Conservation (phyloP, 2,888 invertebrate genomes). For the Isoperla grammatica region DNA sequence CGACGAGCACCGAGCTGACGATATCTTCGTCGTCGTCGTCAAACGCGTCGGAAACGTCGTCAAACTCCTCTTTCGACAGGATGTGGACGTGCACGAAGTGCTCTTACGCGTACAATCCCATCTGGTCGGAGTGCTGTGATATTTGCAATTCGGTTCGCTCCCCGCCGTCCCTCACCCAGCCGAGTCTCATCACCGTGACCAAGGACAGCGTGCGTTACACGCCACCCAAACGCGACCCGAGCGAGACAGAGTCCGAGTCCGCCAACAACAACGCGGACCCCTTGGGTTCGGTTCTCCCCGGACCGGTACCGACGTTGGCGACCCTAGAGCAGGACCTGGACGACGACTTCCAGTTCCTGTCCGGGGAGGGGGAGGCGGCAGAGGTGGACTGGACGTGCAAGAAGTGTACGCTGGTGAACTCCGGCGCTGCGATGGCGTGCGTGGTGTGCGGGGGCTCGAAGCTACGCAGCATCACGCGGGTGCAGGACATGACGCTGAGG, state of each 20-base stretch:
- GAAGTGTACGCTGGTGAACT: slow-evolving; percentile 83
- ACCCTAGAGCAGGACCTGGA: slow-evolving; percentile 64
- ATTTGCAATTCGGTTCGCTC: slow-evolving; percentile 67
- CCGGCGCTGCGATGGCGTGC: slow-evolving; percentile 63
- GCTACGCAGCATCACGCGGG: slow-evolving; percentile 58
- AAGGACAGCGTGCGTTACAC: slow-evolving; percentile 42
- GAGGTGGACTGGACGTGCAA: slow-evolving; percentile 70
- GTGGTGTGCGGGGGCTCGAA: slow-evolving; percentile 84
- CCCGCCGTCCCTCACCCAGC: slow-evolving; percentile 57
- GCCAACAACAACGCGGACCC: slow-evolving; percentile 25
- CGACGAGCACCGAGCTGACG: background rate
- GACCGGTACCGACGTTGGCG: slow-evolving; percentile 53
- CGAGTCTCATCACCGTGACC: slow-evolving; percentile 65
- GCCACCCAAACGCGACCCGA: slow-evolving; percentile 39
- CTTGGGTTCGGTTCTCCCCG: slow-evolving; percentile 14
- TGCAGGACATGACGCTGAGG: slow-evolving; percentile 61
- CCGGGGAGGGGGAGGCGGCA: slow-evolving; percentile 22
- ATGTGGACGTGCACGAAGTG: slow-evolving; percentile 89
- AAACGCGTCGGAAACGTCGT: slow-evolving; percentile 22
- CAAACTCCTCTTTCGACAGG: slow-evolving; percentile 39
- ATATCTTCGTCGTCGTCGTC: slow-evolving; percentile 12
- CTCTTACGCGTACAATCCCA: slow-evolving; percentile 81
- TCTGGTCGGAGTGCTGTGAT: slow-evolving; percentile 74
- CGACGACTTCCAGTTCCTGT: slow-evolving; percentile 60
- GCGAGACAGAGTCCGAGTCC: slow-evolving; percentile 20